Conservation (phyloP, 1,140 invertebrate genomes). For the Elymnias hypermnestra region DNA sequence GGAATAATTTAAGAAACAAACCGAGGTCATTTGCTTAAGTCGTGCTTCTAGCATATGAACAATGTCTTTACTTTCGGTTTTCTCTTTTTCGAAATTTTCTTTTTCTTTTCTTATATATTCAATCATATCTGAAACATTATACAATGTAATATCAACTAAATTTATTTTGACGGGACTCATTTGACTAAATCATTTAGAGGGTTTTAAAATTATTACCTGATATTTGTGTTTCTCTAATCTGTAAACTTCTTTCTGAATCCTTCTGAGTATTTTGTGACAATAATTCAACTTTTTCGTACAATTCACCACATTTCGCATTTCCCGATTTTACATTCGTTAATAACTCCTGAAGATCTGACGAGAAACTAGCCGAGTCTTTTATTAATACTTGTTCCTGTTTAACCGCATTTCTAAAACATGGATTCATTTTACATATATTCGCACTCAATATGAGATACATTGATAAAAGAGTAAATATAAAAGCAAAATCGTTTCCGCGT, state of each 20-base stretch:
- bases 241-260: constrained; percentile 40
- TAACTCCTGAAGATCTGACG: constrained; percentile 44
- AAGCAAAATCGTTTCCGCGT: too few species aligned
- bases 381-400: constrained; percentile 60
- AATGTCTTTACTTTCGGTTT: constrained; percentile 48
- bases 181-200: too few species aligned
- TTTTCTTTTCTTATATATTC: constrained; percentile 53
- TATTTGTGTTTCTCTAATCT: constrained; percentile 50
- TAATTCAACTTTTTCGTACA: constrained; percentile 42
- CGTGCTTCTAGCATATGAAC: constrained; percentile 55
- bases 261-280: constrained; percentile 38
- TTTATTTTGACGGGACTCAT: not conserved
- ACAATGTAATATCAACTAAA: not conserved
- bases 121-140: constrained; percentile 45
- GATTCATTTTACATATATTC: not conserved
- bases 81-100: constrained; percentile 58
- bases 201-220: constrained; percentile 46
- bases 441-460: too few species aligned
- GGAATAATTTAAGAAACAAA: constrained; percentile 8
- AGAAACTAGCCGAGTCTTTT: constrained; percentile 55
- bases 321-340: constrained; percentile 47
- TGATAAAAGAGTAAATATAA: too few species aligned
- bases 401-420: constrained; percentile 45
- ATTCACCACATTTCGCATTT: constrained; percentile 37
- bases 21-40: constrained; percentile 62